Conservation (phyloP, 1,140 invertebrate species). For the Tetramorium simillimum region DNA sequence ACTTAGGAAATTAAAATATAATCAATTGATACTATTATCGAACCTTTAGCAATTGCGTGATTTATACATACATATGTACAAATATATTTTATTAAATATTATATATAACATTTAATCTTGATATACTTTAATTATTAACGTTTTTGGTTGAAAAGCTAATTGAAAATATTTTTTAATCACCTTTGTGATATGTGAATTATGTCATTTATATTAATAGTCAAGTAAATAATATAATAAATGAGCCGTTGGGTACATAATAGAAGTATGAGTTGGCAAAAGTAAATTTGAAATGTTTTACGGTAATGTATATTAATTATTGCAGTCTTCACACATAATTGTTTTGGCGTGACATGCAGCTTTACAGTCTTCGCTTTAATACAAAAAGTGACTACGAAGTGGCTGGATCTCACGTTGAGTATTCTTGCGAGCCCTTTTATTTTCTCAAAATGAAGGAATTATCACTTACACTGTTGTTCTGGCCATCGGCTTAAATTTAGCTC, state of each 20-base stretch:
- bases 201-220: constrained; percentile 2
- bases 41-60: background rate
- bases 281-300: constrained; percentile 17
- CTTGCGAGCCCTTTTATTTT: constrained; percentile 18
- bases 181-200: background rate
- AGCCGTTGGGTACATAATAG: background rate
- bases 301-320: constrained; percentile 13
- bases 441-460: constrained; percentile 2
- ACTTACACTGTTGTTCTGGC: background rate
- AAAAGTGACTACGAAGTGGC: constrained; percentile 6
- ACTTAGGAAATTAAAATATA: background rate
- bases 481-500: constrained; percentile 19
- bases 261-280: constrained; percentile 1
- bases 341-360: background rate
- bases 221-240: constrained; percentile 23
- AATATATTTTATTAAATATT: no score
- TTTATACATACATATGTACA: background rate
- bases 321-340: background rate
- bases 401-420: constrained; percentile 21
- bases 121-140: background rate
- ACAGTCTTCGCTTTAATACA: background rate
- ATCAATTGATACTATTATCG: background rate
- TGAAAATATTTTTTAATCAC: background rate
- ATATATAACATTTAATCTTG: background rate
- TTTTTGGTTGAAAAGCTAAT: background rate